Conservation (phyloP, 2,888 invertebrate species). For the Clanis bilineata region DNA sequence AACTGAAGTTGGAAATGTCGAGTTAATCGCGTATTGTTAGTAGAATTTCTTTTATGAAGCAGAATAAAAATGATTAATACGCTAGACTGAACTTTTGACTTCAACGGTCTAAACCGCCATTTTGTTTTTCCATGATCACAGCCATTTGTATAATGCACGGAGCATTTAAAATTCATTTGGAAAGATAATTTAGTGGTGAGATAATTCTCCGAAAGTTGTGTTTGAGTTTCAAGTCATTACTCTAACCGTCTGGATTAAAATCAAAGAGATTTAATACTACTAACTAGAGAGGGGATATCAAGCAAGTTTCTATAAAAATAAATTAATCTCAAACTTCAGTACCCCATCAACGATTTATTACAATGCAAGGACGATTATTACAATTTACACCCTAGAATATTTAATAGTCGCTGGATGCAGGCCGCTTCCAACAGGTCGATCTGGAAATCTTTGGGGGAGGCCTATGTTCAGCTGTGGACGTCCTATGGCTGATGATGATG, state of each 20-base stretch:
- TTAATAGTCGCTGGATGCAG: too few species aligned
- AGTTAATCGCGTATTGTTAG: slow-evolving; percentile 4
- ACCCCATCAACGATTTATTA: too few species aligned
- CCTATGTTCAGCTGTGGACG: too few species aligned
- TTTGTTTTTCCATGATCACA: slow-evolving; percentile 8
- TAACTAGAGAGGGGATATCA: too few species aligned
- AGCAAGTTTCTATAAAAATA: too few species aligned
- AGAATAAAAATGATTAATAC: slow-evolving; percentile 7
- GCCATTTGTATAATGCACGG: neutral
- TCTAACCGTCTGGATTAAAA: neutral
- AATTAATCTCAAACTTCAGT: too few species aligned
- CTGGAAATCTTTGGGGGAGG: too few species aligned
- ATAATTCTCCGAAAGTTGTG: neutral
- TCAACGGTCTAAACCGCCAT: slow-evolving; percentile 13
- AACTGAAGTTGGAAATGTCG: neutral
- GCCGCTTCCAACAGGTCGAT: too few species aligned
- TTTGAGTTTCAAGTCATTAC: neutral
- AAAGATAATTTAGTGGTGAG: neutral
- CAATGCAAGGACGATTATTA: too few species aligned
- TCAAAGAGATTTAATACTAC: too few species aligned
- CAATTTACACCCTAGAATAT: too few species aligned
- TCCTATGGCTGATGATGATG: too few species aligned
- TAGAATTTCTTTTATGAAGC: neutral
- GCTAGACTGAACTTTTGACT: neutral
- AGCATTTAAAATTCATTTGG: neutral